Conservation (phyloP, 2,113 vertebrate species). For the Saccopteryx leptura region DNA sequence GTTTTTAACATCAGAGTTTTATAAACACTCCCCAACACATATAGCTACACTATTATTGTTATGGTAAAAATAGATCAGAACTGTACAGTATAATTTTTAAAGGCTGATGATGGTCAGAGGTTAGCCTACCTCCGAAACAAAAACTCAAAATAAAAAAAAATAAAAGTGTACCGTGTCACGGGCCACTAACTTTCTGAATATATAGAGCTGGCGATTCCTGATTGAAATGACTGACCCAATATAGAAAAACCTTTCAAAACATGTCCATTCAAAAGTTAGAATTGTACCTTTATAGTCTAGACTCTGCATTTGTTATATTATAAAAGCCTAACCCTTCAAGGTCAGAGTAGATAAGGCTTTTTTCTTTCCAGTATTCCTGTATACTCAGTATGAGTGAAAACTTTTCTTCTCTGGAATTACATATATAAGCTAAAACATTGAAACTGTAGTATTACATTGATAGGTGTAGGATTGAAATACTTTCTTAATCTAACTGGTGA, state of each 20-base stretch:
- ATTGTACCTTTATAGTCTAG: background rate
- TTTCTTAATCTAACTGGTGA: background rate
- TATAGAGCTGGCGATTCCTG: background rate
- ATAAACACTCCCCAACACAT: background rate
- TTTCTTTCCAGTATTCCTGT: constrained; percentile 21
- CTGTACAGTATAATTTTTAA: background rate
- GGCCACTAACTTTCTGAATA: constrained; percentile 6
- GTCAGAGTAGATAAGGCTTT: constrained; percentile 3
- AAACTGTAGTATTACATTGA: constrained; percentile 25
- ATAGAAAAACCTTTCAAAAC: constrained; percentile 49
- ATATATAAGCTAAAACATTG: constrained; percentile 21
- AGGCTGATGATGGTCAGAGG: background rate
- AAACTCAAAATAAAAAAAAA: constrained; percentile 45
- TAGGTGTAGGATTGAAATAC: background rate
- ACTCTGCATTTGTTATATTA: constrained; percentile 39
- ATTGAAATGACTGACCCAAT: constrained; percentile 53
- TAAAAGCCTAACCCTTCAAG: constrained; percentile 26
- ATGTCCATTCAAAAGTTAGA: constrained; percentile 36
- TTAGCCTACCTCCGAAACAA: constrained; percentile 37
- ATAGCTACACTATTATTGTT: background rate
- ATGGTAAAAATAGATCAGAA: constrained; percentile 50
- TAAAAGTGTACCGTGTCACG: constrained; percentile 4
- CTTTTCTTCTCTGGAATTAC: constrained; percentile 41
- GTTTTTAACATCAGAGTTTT: background rate
- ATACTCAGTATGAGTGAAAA: constrained; percentile 4